Evolutionary conservation across 2,888 invertebrate genomes (phyloP).

Genomic region (Trisateles emortualis): DNA sequence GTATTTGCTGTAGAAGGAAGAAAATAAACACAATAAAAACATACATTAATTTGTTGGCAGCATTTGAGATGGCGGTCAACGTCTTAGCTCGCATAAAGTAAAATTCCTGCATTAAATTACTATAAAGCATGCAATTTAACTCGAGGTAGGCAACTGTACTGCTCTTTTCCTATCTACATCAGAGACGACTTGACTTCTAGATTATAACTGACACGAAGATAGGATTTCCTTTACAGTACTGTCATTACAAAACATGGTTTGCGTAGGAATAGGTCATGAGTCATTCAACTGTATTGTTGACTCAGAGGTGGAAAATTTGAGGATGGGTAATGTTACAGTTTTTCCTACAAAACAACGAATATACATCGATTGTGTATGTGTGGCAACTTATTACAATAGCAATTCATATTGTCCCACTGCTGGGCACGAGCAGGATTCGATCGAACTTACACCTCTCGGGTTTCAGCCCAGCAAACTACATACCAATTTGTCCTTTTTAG

Average conservation of each 20-base stretch:
- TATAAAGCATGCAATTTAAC: conserved; percentile 42
- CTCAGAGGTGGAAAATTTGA: not conserved
- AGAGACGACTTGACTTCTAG: conserved; percentile 5
- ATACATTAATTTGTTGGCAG: conserved; percentile 38
- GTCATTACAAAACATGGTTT: not conserved
- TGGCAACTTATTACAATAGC: no score
- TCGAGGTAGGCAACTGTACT: conserved; percentile 21
- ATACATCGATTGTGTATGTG: no score
- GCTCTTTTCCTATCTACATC: conserved; percentile 22
- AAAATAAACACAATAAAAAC: conserved; percentile 10
- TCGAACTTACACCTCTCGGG: no score
- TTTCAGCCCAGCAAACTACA: no score
- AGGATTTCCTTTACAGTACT: not conserved
- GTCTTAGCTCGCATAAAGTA: conserved; percentile 26
- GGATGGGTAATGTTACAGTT: not conserved
- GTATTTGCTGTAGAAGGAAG: not conserved
- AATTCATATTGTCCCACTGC: no score
- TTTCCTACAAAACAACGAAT: no score
- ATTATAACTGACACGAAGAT: not conserved
- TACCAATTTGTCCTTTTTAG: no score
- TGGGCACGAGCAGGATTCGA: no score
- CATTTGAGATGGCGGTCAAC: conserved; percentile 32
- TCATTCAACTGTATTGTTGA: not conserved
- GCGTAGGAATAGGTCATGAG: not conserved
- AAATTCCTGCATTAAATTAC: conserved; percentile 48